These are phyloP conservation scores for Cataglyphis altisquamis DNA, from an alignment of 2,888 invertebrate genomes.

Conservation along the genomic window DNA sequence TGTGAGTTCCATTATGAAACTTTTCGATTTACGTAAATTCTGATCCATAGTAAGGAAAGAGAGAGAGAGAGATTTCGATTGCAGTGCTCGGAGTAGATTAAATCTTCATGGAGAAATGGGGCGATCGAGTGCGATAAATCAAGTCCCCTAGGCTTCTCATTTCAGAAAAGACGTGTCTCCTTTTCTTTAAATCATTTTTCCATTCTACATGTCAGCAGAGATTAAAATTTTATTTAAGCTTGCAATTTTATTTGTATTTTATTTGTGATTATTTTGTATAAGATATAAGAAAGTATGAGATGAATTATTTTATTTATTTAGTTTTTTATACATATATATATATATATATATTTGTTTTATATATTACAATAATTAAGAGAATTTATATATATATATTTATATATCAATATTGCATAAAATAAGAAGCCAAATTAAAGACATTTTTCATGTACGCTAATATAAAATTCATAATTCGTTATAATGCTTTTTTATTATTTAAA, in stretches of 20 bases:
- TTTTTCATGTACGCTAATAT: not conserved
- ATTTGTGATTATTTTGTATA: not conserved
- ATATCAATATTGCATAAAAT: not conserved
- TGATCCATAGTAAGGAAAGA: not conserved
- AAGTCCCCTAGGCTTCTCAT: constrained; percentile 43
- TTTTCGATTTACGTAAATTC: constrained; percentile 57
- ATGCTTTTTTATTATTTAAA: not conserved
- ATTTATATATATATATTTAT: not conserved
- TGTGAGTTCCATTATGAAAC: constrained; percentile 48
- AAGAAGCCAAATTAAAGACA: not conserved
- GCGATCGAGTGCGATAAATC: constrained; percentile 41
- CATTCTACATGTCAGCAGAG: not conserved
- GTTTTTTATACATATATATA: not conserved
- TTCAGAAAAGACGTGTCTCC: constrained; percentile 7
- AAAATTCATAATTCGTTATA: not conserved
- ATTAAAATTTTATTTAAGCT: constrained; percentile 31
- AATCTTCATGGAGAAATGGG: constrained; percentile 55
- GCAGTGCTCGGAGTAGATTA: constrained; percentile 48
- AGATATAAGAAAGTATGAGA: not conserved
- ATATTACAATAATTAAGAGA: not conserved
- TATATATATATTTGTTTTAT: not conserved
- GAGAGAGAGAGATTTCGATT: constrained; percentile 1
- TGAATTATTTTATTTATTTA: constrained; percentile 5
- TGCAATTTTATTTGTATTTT: constrained; percentile 11
- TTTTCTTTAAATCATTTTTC: constrained; percentile 39